These are phyloP conservation scores for Silurus glanis DNA, from an alignment of 2,113 vertebrate genomes.

Conservation along the genomic window DNA sequence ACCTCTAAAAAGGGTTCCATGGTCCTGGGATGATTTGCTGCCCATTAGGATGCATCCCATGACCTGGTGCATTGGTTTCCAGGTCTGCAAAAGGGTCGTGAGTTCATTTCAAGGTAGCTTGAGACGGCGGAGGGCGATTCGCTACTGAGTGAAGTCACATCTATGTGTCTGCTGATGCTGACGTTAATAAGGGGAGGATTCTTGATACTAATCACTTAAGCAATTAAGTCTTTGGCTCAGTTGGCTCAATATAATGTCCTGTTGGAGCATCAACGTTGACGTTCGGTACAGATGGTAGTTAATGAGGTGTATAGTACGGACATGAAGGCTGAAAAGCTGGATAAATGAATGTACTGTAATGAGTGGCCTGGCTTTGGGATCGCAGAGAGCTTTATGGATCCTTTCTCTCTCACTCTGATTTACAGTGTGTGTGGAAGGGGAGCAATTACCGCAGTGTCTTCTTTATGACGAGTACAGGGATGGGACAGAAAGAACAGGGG, in stretches of 20 bases:
- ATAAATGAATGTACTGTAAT: conserved; percentile 21
- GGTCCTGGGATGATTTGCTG: conserved; percentile 36
- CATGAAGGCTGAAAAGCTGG: neutral
- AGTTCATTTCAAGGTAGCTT: neutral
- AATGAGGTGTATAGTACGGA: conserved; percentile 32
- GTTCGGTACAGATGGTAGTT: conserved; percentile 23
- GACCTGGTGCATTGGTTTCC: neutral
- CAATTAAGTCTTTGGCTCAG: conserved; percentile 30
- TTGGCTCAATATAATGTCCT: conserved; percentile 16
- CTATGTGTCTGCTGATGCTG: conserved; percentile 19
- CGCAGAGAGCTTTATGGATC: conserved; percentile 70
- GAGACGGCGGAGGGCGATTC: neutral
- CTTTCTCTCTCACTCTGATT: conserved; percentile 67
- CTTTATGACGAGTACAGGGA: conserved; percentile 69
- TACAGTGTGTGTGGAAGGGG: conserved; percentile 70
- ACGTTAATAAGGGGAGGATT: neutral
- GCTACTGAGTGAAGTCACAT: conserved; percentile 32
- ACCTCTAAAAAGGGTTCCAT: conserved; percentile 37
- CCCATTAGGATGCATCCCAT: conserved; percentile 21
- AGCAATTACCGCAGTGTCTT: conserved; percentile 75
- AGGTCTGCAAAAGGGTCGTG: conserved; percentile 14
- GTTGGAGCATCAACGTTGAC: conserved; percentile 19
- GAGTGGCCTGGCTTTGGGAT: conserved; percentile 59
- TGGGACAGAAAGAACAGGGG: conserved; percentile 58
- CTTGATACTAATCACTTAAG: conserved; percentile 25